Evolutionary conservation across 2,888 invertebrate species (phyloP).

Genomic region (Camponotus fellah): DNA sequence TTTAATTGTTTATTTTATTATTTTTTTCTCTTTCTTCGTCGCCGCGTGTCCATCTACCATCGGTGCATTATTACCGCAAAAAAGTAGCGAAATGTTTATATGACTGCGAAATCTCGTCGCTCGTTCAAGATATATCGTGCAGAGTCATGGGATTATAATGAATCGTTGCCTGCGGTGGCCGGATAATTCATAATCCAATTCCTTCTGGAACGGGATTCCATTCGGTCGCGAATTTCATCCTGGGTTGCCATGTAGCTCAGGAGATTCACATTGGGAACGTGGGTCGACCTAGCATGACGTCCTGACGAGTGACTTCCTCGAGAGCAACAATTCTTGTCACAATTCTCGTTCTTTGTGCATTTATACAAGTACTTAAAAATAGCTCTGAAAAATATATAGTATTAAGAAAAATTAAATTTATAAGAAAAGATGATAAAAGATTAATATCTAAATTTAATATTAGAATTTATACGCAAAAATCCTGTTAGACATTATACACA

Average conservation of each 20-base stretch:
- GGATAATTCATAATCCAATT: conserved; percentile 74
- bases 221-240: conserved; percentile 51
- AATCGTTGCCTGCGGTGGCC: conserved; percentile 57
- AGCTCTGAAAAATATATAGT: background rate
- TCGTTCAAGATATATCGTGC: conserved; percentile 65
- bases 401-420: conserved; percentile 25
- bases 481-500: background rate
- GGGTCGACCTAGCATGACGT: conserved; percentile 67
- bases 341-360: conserved; percentile 56
- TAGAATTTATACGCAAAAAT: background rate
- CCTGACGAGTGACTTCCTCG: conserved; percentile 69
- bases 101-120: conserved; percentile 8
- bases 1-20: conserved; percentile 25
- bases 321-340: conserved; percentile 58
- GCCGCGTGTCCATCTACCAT: background rate
- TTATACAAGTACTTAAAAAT: conserved; percentile 6
- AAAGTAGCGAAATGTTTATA: conserved; percentile 6
- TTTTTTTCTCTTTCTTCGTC: background rate
- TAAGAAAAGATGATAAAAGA: background rate
- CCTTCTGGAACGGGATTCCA: conserved; percentile 64
- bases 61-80: background rate
- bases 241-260: conserved; percentile 39
- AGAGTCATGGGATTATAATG: conserved; percentile 69
- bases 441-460: background rate
- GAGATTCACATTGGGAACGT: conserved; percentile 64